These are phyloP conservation scores for Rhagonycha fulva DNA, from an alignment of 2,888 invertebrate genomes.

Conservation along the genomic window DNA sequence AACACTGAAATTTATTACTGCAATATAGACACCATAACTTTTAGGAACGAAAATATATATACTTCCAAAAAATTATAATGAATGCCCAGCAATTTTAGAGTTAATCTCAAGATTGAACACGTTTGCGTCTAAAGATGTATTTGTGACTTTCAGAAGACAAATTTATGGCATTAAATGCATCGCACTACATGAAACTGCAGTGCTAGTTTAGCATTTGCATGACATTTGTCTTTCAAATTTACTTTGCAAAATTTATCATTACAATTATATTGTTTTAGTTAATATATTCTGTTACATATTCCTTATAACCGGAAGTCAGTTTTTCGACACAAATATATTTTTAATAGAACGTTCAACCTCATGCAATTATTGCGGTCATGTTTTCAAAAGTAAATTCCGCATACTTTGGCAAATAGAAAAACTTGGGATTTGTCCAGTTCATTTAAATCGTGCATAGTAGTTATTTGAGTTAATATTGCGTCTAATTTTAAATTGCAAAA, in stretches of 20 bases:
- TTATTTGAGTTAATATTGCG: neutral
- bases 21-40: neutral
- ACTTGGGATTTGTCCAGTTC: constrained; percentile 15
- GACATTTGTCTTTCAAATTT: neutral
- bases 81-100: neutral
- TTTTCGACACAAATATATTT: neutral
- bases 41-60: neutral
- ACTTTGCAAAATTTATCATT: too few relatives aligned
- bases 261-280: neutral
- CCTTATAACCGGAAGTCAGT: neutral
- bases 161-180: neutral
- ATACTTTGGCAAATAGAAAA: constrained; percentile 11
- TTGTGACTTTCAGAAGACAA: neutral
- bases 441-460: neutral
- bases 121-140: neutral
- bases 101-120: neutral
- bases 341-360: neutral
- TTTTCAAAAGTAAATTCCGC: constrained; percentile 11
- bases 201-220: neutral
- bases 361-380: neutral
- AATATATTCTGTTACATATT: neutral
- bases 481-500: neutral
- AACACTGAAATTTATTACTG: neutral
- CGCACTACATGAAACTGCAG: neutral
- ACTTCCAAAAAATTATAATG: neutral